Evolutionary conservation across 2,797 vertebrate species (phyloP).

Genomic region (Potorous gilbertii): DNA sequence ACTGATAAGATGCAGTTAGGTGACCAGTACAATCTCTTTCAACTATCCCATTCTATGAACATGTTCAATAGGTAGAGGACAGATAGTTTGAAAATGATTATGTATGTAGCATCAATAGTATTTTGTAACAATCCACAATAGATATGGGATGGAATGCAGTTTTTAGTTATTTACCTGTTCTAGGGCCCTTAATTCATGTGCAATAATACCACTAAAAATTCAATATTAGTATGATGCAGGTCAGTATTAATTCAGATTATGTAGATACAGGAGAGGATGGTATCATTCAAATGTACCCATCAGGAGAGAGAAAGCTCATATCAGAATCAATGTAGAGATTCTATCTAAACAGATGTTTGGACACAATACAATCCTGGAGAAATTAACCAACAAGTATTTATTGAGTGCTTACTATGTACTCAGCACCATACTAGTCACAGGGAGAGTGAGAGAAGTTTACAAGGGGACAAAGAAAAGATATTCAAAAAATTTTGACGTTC

Average conservation of each 20-base stretch:
- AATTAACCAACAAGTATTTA: background rate
- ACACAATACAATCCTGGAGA: background rate
- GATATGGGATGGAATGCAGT: background rate
- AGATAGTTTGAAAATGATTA: background rate
- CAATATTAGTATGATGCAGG: background rate
- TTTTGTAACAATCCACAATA: background rate
- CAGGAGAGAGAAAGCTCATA: background rate
- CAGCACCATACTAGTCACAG: slow-evolving; percentile 14
- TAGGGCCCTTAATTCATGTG: background rate
- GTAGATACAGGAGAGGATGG: background rate
- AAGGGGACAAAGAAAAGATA: background rate
- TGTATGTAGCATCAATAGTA: background rate
- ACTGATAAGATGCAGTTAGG: background rate
- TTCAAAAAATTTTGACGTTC: background rate
- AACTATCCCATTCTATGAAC: background rate
- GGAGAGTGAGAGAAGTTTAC: background rate
- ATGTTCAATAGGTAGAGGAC: background rate
- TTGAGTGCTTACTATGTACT: background rate
- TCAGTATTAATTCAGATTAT: background rate
- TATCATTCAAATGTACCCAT: background rate
- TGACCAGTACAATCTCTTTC: background rate
- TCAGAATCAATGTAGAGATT: background rate
- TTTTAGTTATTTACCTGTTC: background rate
- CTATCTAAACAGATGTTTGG: background rate
- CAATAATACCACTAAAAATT: background rate